A percentile compares a stretch with the other conserved stretches of the same genome.
These are phyloP conservation scores for Antitype chi DNA, from an alignment of 2,888 invertebrate species.

Conservation along the genomic window DNA sequence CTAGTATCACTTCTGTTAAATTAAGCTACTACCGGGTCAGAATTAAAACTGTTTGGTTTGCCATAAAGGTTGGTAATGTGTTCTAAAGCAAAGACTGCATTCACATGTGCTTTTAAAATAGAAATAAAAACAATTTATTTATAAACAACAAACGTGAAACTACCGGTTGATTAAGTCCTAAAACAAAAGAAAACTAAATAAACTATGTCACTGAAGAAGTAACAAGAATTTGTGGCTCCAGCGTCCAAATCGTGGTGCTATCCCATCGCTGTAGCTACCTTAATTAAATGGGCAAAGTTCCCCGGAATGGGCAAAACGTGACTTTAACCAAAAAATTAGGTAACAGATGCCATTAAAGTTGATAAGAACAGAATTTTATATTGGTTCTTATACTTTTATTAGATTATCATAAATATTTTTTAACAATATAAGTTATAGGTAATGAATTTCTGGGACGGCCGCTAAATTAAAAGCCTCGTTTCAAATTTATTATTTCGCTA, in stretches of 20 bases:
- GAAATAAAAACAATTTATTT: neutral
- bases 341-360: conserved; percentile 57
- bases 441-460: conserved; percentile 28
- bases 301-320: conserved; percentile 74
- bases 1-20: neutral
- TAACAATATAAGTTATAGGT: conserved; percentile 23
- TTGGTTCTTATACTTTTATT: conserved; percentile 44
- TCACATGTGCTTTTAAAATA: neutral
- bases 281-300: conserved; percentile 78
- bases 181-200: conserved; percentile 44
- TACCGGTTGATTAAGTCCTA: neutral
- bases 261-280: conserved; percentile 66
- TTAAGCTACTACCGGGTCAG: neutral
- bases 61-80: neutral
- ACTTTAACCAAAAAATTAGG: conserved; percentile 69
- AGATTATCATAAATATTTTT: conserved; percentile 36
- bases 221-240: conserved; percentile 64
- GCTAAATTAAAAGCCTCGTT: conserved; percentile 24
- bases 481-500: conserved; percentile 2
- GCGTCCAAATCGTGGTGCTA: conserved; percentile 57
- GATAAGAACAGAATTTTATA: conserved; percentile 55
- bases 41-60: neutral
- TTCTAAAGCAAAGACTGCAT: neutral
- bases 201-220: conserved; percentile 48
- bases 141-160: neutral